Percentiles rank a stretch among this genome's conserved stretches.
Evolutionary conservation across 2,888 invertebrate genomes (phyloP).

Genomic region (Scaptomyza parva): DNA sequence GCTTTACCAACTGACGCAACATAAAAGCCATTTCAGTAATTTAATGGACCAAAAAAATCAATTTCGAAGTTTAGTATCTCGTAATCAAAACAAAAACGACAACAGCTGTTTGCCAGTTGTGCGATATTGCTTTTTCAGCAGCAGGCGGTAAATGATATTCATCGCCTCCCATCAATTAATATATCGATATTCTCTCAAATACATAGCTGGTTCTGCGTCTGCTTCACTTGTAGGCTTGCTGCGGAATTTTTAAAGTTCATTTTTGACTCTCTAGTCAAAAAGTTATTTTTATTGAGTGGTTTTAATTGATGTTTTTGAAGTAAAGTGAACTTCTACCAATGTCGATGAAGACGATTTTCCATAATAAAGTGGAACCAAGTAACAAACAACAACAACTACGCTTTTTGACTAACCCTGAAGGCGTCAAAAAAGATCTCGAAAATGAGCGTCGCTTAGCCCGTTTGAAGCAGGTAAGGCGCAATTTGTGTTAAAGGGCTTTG

Average conservation of each 20-base stretch:
- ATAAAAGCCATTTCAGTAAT: conserved; percentile 52
- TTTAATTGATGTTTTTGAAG: conserved; percentile 24
- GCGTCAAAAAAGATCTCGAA: conserved; percentile 86
- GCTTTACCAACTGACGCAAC: conserved; percentile 53
- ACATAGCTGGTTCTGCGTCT: conserved; percentile 38
- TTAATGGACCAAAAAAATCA: conserved; percentile 4
- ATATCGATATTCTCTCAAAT: conserved; percentile 23
- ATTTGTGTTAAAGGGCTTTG: conserved; percentile 12
- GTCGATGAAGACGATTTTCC: conserved; percentile 88
- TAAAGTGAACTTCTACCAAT: conserved; percentile 76
- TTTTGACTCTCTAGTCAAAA: conserved; percentile 53
- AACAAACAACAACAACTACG: conserved; percentile 76
- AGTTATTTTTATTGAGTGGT: conserved; percentile 28
- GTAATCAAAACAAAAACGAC: conserved; percentile 65
- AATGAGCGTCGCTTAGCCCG: conserved; percentile 87
- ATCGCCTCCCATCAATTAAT: neutral
- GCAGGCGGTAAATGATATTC: neutral
- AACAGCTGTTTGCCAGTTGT: conserved; percentile 54
- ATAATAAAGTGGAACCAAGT: conserved; percentile 86
- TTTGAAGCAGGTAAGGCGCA: conserved; percentile 86
- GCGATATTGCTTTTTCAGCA: conserved; percentile 6
- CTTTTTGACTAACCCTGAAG: conserved; percentile 85
- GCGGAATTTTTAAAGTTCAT: conserved; percentile 50
- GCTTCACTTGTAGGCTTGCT: conserved; percentile 42
- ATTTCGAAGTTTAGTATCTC: conserved; percentile 51